These are phyloP conservation scores for Phalloptychus januarius DNA, from an alignment of 2,797 vertebrate genomes.

Conservation along the genomic window DNA sequence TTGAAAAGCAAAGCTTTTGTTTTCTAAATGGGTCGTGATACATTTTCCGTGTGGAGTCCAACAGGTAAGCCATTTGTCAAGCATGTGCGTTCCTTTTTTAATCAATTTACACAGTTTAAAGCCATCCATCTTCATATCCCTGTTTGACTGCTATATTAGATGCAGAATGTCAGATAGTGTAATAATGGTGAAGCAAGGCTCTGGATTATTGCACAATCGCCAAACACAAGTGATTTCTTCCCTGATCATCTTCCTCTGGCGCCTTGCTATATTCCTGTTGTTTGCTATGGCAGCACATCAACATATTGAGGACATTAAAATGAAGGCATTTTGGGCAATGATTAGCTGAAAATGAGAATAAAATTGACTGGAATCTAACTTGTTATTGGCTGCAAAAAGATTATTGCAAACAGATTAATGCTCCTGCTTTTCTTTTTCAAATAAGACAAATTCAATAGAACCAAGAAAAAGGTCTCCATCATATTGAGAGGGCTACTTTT, in stretches of 20 bases:
- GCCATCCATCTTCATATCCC: conserved; percentile 65
- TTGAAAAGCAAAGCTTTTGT: conserved; percentile 58
- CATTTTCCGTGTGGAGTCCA: conserved; percentile 54
- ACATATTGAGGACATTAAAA: conserved; percentile 27
- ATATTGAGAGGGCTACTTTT: not conserved
- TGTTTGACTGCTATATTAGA: conserved; percentile 67
- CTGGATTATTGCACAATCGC: conserved; percentile 62
- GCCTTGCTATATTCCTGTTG: conserved; percentile 31
- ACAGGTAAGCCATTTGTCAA: conserved; percentile 67
- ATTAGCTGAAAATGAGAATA: conserved; percentile 22
- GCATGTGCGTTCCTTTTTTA: conserved; percentile 38
- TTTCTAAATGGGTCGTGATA: conserved; percentile 66
- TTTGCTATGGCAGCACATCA: conserved; percentile 36
- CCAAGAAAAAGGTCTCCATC: not conserved
- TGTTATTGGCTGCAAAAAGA: not conserved
- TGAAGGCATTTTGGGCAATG: conserved; percentile 32
- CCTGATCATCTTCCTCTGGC: conserved; percentile 56
- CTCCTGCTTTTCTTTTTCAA: not conserved
- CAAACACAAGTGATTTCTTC: conserved; percentile 63
- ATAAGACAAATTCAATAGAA: not conserved
- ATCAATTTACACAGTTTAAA: conserved; percentile 65
- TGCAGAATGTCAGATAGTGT: conserved; percentile 69
- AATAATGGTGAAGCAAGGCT: conserved; percentile 55
- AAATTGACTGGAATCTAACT: not conserved
- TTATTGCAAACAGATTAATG: not conserved